These are phyloP conservation scores for Silurus lanzhouensis DNA, from an alignment of 2,797 vertebrate species.

Conservation along the genomic window DNA sequence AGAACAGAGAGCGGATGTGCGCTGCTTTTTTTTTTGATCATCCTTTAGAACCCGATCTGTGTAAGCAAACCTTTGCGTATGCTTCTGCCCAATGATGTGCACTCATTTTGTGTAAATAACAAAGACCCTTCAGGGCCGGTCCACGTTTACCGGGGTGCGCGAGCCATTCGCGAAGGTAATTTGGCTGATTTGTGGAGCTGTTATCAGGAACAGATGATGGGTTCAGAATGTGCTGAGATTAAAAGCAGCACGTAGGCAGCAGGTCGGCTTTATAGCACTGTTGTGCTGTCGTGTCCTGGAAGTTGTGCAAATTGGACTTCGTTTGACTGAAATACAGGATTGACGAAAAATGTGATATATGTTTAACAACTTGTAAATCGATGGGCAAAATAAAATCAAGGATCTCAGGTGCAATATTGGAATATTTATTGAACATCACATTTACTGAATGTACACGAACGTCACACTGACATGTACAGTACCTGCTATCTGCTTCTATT, in stretches of 20 bases:
- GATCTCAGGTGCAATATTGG: neutral
- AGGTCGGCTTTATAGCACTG: neutral
- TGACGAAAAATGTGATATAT: neutral
- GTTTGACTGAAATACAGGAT: neutral
- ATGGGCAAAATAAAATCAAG: neutral
- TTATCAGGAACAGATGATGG: constrained; percentile 9
- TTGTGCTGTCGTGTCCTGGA: neutral
- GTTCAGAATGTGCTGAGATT: neutral
- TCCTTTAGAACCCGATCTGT: constrained; percentile 1
- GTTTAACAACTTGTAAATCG: neutral
- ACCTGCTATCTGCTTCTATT: neutral
- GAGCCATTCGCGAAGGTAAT: constrained; percentile 20
- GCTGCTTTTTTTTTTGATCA: constrained; percentile 26
- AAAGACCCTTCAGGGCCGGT: constrained; percentile 8
- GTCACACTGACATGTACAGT: too few species aligned
- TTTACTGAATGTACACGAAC: too few species aligned
- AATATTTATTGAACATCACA: too few species aligned
- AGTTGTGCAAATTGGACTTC: neutral
- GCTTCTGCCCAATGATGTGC: neutral
- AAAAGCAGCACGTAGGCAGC: neutral
- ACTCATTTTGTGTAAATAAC: constrained; percentile 5
- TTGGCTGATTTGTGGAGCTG: neutral
- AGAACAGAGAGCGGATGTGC: neutral
- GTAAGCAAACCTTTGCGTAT: neutral
- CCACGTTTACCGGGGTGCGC: neutral